A percentile compares a stretch with the other conserved stretches of the same genome.
Evolutionary conservation across 1,140 invertebrate genomes (phyloP).

Genomic region (Triops cancriformis): DNA sequence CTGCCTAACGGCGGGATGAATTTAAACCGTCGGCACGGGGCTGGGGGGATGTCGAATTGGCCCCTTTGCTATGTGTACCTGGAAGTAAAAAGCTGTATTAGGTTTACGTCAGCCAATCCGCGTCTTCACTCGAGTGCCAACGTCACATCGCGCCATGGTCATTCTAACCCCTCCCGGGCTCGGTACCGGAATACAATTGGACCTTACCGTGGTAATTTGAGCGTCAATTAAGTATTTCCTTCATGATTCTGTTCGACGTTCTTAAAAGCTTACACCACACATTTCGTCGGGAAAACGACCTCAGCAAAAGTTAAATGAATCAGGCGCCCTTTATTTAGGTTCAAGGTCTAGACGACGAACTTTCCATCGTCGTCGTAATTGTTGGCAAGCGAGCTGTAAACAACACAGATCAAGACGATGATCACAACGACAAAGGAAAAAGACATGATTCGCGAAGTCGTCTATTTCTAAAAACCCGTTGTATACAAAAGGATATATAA

Average conservation of each 20-base stretch:
- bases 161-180: neutral
- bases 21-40: neutral
- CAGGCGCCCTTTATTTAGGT: neutral
- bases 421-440: neutral
- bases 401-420: neutral
- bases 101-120: neutral
- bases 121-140: neutral
- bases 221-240: conserved; percentile 6
- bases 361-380: neutral
- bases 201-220: neutral
- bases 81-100: neutral
- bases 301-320: neutral
- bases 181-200: neutral
- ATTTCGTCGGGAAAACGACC: neutral
- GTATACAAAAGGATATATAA: neutral
- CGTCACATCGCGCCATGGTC: conserved; percentile 24
- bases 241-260: neutral
- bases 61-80: neutral
- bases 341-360: neutral
- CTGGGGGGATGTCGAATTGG: neutral
- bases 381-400: neutral
- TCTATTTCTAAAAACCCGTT: neutral
- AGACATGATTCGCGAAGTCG: neutral
- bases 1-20: neutral
- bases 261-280: neutral